These are phyloP conservation scores for Catocala nupta DNA, from an alignment of 2,888 invertebrate genomes.

Conservation along the genomic window DNA sequence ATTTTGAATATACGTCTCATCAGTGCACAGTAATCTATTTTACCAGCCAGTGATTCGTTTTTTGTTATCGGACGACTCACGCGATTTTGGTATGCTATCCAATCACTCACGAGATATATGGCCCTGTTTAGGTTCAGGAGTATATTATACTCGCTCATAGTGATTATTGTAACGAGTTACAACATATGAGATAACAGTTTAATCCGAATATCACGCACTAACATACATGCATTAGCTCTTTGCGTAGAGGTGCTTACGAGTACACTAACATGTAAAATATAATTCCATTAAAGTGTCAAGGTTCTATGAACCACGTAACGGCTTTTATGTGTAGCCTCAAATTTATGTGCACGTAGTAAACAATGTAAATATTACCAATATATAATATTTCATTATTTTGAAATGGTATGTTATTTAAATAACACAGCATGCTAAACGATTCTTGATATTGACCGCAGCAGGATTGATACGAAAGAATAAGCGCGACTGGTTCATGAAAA, in stretches of 20 bases:
- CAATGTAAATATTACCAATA: conserved; percentile 20
- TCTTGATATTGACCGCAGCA: neutral
- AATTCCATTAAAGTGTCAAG: conserved; percentile 67
- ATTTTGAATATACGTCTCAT: conserved; percentile 54
- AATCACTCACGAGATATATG: conserved; percentile 67
- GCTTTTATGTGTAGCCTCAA: conserved; percentile 45
- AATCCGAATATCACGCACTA: conserved; percentile 79
- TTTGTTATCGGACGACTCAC: conserved; percentile 45
- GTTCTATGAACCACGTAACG: conserved; percentile 60
- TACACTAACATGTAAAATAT: conserved; percentile 62
- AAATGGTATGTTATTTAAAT: neutral
- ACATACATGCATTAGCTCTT: conserved; percentile 81
- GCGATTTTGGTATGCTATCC: conserved; percentile 70
- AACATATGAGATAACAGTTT: conserved; percentile 80
- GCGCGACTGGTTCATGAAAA: too few species aligned
- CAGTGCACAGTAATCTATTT: conserved; percentile 59
- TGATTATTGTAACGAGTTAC: conserved; percentile 75
- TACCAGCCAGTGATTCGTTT: conserved; percentile 49
- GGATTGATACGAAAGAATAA: too few species aligned
- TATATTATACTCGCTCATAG: conserved; percentile 61
- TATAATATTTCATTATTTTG: neutral
- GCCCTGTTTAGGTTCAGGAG: conserved; percentile 54
- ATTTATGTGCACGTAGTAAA: conserved; percentile 28
- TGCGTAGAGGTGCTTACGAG: conserved; percentile 58
- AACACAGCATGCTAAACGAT: neutral